Evolutionary conservation across 2,888 invertebrate species (phyloP).

Genomic region (Stomorhina lunata): DNA sequence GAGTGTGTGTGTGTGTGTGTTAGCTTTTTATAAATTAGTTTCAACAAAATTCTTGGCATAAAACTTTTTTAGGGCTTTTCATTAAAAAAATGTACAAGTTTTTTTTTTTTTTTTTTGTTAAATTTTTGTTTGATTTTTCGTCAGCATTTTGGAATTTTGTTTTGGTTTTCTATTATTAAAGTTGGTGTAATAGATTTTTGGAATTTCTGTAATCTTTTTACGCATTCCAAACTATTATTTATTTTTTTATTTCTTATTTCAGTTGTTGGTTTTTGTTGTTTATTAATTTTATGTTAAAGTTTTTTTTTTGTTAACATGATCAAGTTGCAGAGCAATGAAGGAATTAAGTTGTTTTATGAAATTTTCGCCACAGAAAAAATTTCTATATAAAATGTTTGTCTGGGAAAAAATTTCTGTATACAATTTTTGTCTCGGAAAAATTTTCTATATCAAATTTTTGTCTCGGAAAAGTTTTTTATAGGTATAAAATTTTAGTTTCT

Average conservation of each 20-base stretch:
- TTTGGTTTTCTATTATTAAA: neutral
- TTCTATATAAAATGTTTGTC: too few relatives aligned
- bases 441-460: too few relatives aligned
- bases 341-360: neutral
- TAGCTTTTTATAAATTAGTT: constrained; percentile 49
- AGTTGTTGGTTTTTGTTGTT: constrained; percentile 16
- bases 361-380: too few relatives aligned
- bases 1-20: neutral
- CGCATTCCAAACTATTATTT: constrained; percentile 43
- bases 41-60: constrained; percentile 43
- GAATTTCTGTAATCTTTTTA: constrained; percentile 51
- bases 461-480: too few relatives aligned
- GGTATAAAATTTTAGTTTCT: too few relatives aligned
- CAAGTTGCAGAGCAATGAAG: neutral
- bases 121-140: constrained; percentile 51
- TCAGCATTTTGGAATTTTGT: constrained; percentile 66
- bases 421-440: too few relatives aligned
- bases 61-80: constrained; percentile 19
- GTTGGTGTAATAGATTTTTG: neutral
- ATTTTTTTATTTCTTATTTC: neutral
- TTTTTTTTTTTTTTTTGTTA: constrained; percentile 4
- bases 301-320: neutral
- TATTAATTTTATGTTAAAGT: too few relatives aligned
- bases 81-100: constrained; percentile 13
- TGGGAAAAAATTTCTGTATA: too few relatives aligned